Percentiles rank a stretch among this genome's conserved stretches.
Evolutionary conservation across 2,113 vertebrate genomes (phyloP).

Genomic region (Leucoraja erinaceus): DNA sequence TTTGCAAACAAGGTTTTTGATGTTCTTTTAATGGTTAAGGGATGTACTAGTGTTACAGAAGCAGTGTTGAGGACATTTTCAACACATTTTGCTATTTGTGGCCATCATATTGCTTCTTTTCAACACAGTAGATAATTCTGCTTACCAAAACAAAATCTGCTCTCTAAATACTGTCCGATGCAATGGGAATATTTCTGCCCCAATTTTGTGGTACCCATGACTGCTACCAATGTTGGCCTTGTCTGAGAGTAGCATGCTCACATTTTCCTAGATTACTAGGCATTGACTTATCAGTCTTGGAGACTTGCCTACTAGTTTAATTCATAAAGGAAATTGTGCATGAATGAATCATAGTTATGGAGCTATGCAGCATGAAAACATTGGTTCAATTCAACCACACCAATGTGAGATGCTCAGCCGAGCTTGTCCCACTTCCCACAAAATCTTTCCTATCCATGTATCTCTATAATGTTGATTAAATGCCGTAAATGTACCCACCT

Average conservation of each 20-base stretch:
- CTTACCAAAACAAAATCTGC: neutral
- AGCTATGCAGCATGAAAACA: too few species aligned
- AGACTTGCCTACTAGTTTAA: neutral
- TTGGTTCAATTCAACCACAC: too few species aligned
- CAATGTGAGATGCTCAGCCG: too few species aligned
- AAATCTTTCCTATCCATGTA: too few species aligned
- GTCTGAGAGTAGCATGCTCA: neutral
- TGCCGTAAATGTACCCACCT: too few species aligned
- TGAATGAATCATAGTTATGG: neutral
- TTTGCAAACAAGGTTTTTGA: neutral
- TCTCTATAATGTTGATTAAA: too few species aligned
- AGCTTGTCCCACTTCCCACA: too few species aligned
- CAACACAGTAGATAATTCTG: neutral
- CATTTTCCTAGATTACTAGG: neutral
- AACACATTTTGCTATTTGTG: neutral
- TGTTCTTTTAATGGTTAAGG: neutral
- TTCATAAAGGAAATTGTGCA: slow-evolving; percentile 1
- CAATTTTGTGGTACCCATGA: neutral
- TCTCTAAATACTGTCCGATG: too few species aligned
- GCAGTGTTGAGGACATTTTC: neutral
- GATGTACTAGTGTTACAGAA: neutral
- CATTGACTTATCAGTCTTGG: neutral
- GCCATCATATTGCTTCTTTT: neutral
- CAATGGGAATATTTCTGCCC: neutral
- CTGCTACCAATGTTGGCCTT: neutral